A percentile compares a stretch with the other conserved stretches of the same genome.
Conservation (phyloP, 2,797 vertebrate genomes). For the Microctenopoma lineatum region DNA sequence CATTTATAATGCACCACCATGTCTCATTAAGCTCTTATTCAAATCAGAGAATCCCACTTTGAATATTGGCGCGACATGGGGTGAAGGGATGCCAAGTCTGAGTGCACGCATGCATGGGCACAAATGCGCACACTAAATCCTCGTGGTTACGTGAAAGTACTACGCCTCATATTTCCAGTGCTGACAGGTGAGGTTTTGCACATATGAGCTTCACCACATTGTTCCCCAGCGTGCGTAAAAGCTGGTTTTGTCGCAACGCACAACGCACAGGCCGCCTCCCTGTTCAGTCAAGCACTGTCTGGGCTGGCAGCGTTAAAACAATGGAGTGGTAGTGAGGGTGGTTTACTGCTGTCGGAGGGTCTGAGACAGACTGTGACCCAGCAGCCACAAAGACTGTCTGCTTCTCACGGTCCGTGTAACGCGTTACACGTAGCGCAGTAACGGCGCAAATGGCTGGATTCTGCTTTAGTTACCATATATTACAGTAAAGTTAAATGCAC, state of each 20-base stretch:
- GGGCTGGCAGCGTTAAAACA: conserved; percentile 68
- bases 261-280: conserved; percentile 1
- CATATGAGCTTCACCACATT: fast-evolving
- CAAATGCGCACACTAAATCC: conserved; percentile 14
- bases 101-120: conserved; percentile 16
- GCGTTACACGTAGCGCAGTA: conserved; percentile 2
- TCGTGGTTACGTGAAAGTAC: conserved; percentile 12
- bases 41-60: conserved; percentile 64
- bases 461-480: neutral
- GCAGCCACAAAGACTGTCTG: conserved; percentile 72
- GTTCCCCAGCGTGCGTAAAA: conserved; percentile 29
- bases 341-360: conserved; percentile 65
- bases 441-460: neutral
- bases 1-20: conserved; percentile 65
- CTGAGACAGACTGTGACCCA: conserved; percentile 70
- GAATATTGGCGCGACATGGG: conserved; percentile 75
- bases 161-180: conserved; percentile 29
- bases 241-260: neutral
- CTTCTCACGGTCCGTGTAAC: conserved; percentile 72
- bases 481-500: too few relatives aligned
- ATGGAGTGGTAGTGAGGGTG: conserved; percentile 65
- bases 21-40: conserved; percentile 70
- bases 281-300: conserved; percentile 63
- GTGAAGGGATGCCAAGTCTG: conserved; percentile 54
- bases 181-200: neutral